Evolutionary conservation across 2,888 invertebrate species (phyloP).

Genomic region (Spodoptera exigua): DNA sequence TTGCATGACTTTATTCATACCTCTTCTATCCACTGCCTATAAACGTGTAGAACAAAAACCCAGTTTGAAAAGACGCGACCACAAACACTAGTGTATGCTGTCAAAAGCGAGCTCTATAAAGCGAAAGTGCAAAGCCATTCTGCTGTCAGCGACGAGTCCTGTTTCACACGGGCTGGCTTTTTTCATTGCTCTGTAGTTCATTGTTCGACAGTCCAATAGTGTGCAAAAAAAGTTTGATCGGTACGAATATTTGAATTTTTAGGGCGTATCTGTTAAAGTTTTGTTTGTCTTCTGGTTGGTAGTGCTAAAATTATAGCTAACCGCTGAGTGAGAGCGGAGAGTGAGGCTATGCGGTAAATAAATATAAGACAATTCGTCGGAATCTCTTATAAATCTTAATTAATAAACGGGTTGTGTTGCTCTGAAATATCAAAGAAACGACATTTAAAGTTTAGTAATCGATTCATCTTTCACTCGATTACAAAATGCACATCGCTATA

Average conservation of each 20-base stretch:
- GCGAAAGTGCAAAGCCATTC: conserved; percentile 51
- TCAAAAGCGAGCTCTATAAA: conserved; percentile 48
- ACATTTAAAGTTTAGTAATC: too few relatives aligned
- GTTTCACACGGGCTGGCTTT: conserved; percentile 25
- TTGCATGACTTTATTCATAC: background rate
- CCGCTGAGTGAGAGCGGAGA: too few relatives aligned
- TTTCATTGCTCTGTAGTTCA: conserved; percentile 15
- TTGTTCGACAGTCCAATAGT: conserved; percentile 34
- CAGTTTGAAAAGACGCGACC: conserved; percentile 28
- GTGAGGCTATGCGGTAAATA: too few relatives aligned
- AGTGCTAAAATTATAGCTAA: too few relatives aligned
- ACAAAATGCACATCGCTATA: too few relatives aligned
- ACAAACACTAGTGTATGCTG: conserved; percentile 33
- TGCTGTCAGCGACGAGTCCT: conserved; percentile 46
- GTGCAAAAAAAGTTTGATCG: conserved; percentile 17
- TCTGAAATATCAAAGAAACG: too few relatives aligned
- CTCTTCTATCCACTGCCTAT: conserved; percentile 3
- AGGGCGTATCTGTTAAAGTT: background rate
- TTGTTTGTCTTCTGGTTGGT: too few relatives aligned
- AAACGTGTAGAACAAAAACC: conserved; percentile 40
- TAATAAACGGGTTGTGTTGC: too few relatives aligned
- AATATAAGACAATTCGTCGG: too few relatives aligned
- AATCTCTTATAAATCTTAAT: too few relatives aligned
- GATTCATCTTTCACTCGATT: too few relatives aligned
- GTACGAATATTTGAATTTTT: conserved; percentile 22